These are phyloP conservation scores for Plebejus melissa DNA, from an alignment of 2,888 invertebrate species.

Conservation along the genomic window DNA sequence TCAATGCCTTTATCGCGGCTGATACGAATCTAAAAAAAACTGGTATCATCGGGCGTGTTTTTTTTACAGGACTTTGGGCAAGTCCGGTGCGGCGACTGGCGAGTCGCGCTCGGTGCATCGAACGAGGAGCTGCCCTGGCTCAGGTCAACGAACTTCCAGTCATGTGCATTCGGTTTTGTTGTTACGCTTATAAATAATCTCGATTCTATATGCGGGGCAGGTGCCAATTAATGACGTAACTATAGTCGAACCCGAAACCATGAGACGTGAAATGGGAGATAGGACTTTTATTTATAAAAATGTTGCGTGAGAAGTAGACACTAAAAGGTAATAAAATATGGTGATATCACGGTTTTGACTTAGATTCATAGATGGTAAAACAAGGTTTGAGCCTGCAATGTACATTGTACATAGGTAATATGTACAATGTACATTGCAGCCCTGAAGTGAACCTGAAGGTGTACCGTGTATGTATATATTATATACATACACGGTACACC, in stretches of 20 bases:
- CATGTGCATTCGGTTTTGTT: slow-evolving; percentile 66
- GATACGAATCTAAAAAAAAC: slow-evolving; percentile 26
- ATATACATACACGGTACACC: too few relatives aligned
- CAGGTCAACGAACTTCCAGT: slow-evolving; percentile 66
- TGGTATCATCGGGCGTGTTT: slow-evolving; percentile 29
- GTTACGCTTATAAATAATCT: slow-evolving; percentile 47
- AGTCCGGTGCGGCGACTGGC: slow-evolving; percentile 40
- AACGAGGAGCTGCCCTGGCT: slow-evolving; percentile 61
- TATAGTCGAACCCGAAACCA: slow-evolving; percentile 17
- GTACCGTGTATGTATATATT: too few relatives aligned
- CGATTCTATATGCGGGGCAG: slow-evolving; percentile 35
- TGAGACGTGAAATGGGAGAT: not conserved
- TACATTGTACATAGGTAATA: too few relatives aligned
- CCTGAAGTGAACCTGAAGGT: too few relatives aligned
- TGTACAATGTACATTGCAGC: too few relatives aligned
- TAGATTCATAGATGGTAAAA: too few relatives aligned
- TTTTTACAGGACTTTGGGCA: slow-evolving; percentile 43
- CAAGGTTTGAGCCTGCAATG: too few relatives aligned
- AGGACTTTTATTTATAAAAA: not conserved
- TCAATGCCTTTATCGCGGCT: slow-evolving; percentile 27
- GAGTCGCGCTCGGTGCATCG: slow-evolving; percentile 65
- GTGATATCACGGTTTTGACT: too few relatives aligned
- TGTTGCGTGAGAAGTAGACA: too few relatives aligned
- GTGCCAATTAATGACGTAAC: slow-evolving; percentile 36
- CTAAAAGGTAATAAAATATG: too few relatives aligned